Evolutionary conservation across 2,888 invertebrate species (phyloP).

Genomic region (Hirtodrosophila trivittata): DNA sequence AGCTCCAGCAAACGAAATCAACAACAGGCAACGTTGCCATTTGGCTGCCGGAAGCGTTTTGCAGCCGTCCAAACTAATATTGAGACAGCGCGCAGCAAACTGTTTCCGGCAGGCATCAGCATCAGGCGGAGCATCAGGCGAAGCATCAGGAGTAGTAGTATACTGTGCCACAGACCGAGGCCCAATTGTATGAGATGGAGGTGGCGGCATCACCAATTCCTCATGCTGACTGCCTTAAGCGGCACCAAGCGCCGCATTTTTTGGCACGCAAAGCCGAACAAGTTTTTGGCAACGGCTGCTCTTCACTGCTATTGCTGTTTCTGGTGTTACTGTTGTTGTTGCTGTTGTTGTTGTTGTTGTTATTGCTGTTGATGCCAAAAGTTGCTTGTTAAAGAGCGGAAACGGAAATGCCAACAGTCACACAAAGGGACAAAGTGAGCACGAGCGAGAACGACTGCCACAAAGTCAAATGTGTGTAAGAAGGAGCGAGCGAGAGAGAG

Average conservation of each 20-base stretch:
- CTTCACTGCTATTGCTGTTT: slow-evolving; percentile 19
- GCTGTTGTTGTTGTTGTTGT: slow-evolving; percentile 42
- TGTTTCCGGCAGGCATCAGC: slow-evolving; percentile 59
- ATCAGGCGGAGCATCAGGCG: slow-evolving; percentile 6
- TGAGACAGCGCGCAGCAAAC: slow-evolving; percentile 65
- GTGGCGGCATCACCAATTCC: slow-evolving; percentile 19
- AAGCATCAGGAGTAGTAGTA: too few relatives aligned
- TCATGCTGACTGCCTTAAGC: slow-evolving; percentile 46
- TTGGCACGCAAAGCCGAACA: slow-evolving; percentile 74
- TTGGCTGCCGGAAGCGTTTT: slow-evolving; percentile 75
- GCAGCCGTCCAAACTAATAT: slow-evolving; percentile 74
- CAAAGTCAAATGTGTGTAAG: background rate
- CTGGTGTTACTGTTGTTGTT: slow-evolving; percentile 31
- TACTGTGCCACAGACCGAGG: too few relatives aligned
- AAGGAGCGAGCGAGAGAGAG: slow-evolving; percentile 2
- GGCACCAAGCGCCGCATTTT: slow-evolving; percentile 55
- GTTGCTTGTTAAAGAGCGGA: slow-evolving; percentile 77
- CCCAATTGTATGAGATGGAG: slow-evolving; percentile 21
- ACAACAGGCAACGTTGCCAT: slow-evolving; percentile 60
- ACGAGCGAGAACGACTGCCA: background rate
- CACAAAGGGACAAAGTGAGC: slow-evolving; percentile 69
- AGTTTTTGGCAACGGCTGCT: slow-evolving; percentile 69
- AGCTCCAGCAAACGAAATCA: slow-evolving; percentile 53
- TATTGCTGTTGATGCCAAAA: slow-evolving; percentile 66
- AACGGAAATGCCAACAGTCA: slow-evolving; percentile 77